phyloP scores from a whole-genome alignment of 2,888 invertebrate species.

The Ochropacha duplaris region DNA sequence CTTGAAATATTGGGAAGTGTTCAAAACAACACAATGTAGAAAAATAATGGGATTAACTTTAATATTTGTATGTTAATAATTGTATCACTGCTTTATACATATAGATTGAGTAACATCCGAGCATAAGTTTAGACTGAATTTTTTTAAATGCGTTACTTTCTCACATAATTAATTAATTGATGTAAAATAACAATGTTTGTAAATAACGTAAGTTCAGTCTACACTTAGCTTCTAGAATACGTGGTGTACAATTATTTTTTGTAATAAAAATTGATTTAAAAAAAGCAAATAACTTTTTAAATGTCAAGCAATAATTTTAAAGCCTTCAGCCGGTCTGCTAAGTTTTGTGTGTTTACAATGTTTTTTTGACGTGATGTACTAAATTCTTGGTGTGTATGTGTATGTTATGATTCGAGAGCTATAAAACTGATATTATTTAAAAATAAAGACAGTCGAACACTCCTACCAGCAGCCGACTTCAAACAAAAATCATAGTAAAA shows the following conservation, averaged over 20 bases:
- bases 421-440: neutral
- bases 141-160: neutral
- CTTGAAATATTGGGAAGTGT: neutral
- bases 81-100: conserved; percentile 6
- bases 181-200: neutral
- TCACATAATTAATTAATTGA: neutral
- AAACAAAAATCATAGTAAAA: too few relatives aligned
- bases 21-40: conserved; percentile 3
- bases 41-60: neutral
- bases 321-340: conserved; percentile 68
- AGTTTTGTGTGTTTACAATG: conserved; percentile 30
- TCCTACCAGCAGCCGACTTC: neutral
- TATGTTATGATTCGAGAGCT: conserved; percentile 10
- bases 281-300: conserved; percentile 40
- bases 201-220: conserved; percentile 10
- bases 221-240: conserved; percentile 12
- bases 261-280: conserved; percentile 23
- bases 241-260: conserved; percentile 31
- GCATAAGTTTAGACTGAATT: conserved; percentile 7
- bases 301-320: conserved; percentile 68
- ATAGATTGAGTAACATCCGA: neutral
- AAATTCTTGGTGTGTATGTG: conserved; percentile 18
- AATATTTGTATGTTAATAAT: conserved; percentile 6
- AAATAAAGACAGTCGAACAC: neutral
- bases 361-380: conserved; percentile 5